Conservation (phyloP, 2,888 invertebrate genomes). For the Eupithecia insigniata region DNA sequence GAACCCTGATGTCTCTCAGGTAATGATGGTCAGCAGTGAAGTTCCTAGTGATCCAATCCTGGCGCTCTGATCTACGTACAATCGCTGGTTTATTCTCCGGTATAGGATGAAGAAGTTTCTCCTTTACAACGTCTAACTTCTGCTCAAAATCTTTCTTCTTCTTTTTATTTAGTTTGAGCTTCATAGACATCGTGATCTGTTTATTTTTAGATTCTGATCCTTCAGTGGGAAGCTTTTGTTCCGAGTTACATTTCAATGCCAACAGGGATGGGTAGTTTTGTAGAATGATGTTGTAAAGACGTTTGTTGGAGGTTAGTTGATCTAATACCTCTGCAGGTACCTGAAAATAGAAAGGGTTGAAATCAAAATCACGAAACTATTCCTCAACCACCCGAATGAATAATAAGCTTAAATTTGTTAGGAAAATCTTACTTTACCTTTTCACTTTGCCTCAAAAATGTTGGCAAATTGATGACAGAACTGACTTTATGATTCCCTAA, state of each 20-base stretch:
- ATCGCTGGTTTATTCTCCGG: constrained; percentile 75
- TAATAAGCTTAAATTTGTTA: background rate
- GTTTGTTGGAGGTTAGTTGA: constrained; percentile 85
- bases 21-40: constrained; percentile 86
- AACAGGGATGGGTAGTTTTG: constrained; percentile 89
- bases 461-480: constrained; percentile 91
- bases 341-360: constrained; percentile 62
- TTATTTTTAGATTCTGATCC: constrained; percentile 70
- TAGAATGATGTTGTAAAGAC: constrained; percentile 87
- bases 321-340: constrained; percentile 89
- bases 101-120: constrained; percentile 75
- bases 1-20: constrained; percentile 87
- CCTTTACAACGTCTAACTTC: constrained; percentile 72
- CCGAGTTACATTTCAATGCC: constrained; percentile 86
- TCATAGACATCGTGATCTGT: constrained; percentile 87
- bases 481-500: constrained; percentile 76
- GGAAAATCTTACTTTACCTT: constrained; percentile 76
- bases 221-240: constrained; percentile 82
- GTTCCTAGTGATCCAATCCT: constrained; percentile 79
- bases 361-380: background rate
- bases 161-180: constrained; percentile 77
- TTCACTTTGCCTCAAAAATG: constrained; percentile 89
- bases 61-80: constrained; percentile 58
- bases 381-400: background rate
- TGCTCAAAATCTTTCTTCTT: constrained; percentile 71